Base-by-base conservation (phyloP, 53 echinoderm and acorn worm genomes). In the Luidia sarsii region DNA sequence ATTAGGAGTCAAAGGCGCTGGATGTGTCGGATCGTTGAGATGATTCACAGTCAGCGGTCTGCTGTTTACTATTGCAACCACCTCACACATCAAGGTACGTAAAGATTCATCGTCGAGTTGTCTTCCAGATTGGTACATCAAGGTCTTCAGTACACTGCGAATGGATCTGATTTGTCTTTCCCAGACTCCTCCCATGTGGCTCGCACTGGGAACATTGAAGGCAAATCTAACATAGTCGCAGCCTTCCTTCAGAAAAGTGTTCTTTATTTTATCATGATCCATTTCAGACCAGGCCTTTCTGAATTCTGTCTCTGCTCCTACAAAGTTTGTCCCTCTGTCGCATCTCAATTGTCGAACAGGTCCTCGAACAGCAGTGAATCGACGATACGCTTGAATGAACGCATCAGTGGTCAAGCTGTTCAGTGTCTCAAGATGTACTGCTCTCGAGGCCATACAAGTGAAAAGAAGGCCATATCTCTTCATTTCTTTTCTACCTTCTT, bases 391-490 rank as follows among this genome's bases (percentile, higher is more conserved):
- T 82, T 90, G 87, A 0, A 94, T 49, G 71, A 94, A 90, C n/a
- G 85, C 59, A 39, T 94, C 87, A 25, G 90, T 90, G 4, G 16
- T 69, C 7, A 94, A 25, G 0, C 85, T 81, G 38, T 64, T 45
- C 28, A 71, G 4, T 39, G 61, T 63, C 72, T 92, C 86, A 7
- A 93, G 59, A 43, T 93, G 94, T 3, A 93, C 82, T 22, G 94
- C 94, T 48, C 87, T 87, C 18, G 83, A 86, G 43, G 89, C 31
- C 83, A 92, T 52, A 38, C 93, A 92, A 0, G 86, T 83, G 62
- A 93, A 93, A 2, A 93, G 13, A 1, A 86, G 61, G 6, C 93
- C 86, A 48, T 83, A 92, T 25, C 89, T 68, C 37, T 92, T 92
- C 52, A 90, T 0, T 18, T 86, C 74, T n/a, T 71, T 86, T 31